These are phyloP conservation scores for Lithophane ornitopus DNA, from an alignment of 2,888 invertebrate genomes.

Conservation along the genomic window DNA sequence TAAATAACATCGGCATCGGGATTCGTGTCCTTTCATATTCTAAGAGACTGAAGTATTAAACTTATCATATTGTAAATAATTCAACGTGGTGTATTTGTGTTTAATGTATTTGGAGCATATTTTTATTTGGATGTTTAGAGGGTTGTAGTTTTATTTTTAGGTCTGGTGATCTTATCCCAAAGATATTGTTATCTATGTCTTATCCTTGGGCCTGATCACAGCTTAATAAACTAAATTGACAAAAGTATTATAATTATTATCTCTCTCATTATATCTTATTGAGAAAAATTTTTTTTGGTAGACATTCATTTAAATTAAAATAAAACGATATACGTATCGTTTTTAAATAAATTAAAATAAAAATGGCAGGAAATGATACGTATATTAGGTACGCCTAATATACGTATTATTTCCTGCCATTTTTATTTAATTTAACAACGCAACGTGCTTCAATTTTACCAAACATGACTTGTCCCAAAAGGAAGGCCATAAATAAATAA, in stretches of 20 bases:
- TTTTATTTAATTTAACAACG: no score
- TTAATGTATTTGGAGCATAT: slow-evolving; percentile 26
- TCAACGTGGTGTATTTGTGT: slow-evolving; percentile 45
- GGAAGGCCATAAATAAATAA: slow-evolving; percentile 6
- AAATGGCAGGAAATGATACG: no score
- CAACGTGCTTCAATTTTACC: not conserved
- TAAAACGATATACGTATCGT: not conserved
- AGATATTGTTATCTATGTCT: not conserved
- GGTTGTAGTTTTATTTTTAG: not conserved
- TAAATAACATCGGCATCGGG: slow-evolving; percentile 82
- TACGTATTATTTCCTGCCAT: not conserved
- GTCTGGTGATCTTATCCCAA: no score
- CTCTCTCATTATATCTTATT: not conserved
- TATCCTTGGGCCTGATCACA: not conserved
- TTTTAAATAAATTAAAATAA: no score
- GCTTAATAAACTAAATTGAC: not conserved
- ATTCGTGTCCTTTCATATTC: slow-evolving; percentile 79
- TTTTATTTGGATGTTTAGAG: not conserved
- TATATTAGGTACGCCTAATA: no score
- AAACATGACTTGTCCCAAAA: not conserved
- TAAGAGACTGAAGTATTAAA: slow-evolving; percentile 58
- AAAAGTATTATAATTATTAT: not conserved
- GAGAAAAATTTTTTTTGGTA: no score
- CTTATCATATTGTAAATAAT: slow-evolving; percentile 71
- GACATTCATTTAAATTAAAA: not conserved